Base-by-base conservation (phyloP, 2,113 vertebrate genomes). In the Trochalopteron elliotii region DNA sequence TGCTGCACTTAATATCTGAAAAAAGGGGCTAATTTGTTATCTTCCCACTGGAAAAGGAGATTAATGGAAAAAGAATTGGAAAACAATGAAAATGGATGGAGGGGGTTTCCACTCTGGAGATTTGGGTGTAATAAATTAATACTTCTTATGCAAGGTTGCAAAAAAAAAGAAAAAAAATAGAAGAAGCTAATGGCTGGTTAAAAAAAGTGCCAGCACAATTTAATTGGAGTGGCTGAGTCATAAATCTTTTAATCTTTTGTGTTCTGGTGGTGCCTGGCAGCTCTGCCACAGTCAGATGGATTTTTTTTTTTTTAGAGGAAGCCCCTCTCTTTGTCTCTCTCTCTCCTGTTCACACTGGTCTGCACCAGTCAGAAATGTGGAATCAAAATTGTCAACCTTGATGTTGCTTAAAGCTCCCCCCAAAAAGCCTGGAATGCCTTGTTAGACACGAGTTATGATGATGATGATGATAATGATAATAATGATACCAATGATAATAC, bases 161-260 rank as follows among this genome's bases (percentile, higher is more conserved):
- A 39, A 39, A 39, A 39, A 78, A 70, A 20, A 5, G 17, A n/a
- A 27, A 49, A 53, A 31, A 20, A 30, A 55, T 5, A 21, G 16
- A 6, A 47, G 8, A 30, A 60, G 63, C 21, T 92, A 90, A 94
- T 89, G 63, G 31, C 31, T 82, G 74, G 60, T 94, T 87, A 68
- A 80, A 96, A 94, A 64, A 85, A 35, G 57, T 76, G 49, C 56
- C 45, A 96, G 76, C 45, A 83, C 37, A 90, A 87, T 94, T 94
- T 95, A 94, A 86, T 88, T 95, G 76, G 71, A 61, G 40, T 94
- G 71, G 8, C 71, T 94, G 93, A 96, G 52, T 92, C 90, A 93
- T 93, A 72, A 85, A 81, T 79, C 30, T 60, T 59, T 91, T 75
- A 59, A 78, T 87, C 21, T 40, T 44, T 93, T 89, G 75, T 92